Conservation (phyloP, 2,113 vertebrate species). For the Hemiprocne comata region DNA sequence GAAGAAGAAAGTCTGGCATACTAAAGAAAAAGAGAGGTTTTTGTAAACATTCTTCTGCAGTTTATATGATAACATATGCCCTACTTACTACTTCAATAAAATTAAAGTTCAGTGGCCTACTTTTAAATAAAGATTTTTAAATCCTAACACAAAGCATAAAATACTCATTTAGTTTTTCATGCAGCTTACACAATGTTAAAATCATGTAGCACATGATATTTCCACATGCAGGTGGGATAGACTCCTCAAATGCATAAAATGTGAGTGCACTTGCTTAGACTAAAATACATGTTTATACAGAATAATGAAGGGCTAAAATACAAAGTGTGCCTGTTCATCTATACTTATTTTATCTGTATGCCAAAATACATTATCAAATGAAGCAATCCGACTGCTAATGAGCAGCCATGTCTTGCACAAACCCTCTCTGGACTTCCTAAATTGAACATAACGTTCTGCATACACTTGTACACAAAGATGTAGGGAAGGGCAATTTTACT, state of each 20-base stretch:
- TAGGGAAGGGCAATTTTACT: neutral
- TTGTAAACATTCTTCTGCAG: neutral
- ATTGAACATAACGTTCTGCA: neutral
- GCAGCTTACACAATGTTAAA: neutral
- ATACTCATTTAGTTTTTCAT: neutral
- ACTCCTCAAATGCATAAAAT: neutral
- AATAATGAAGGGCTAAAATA: neutral
- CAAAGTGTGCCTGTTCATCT: neutral
- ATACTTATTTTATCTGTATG: neutral
- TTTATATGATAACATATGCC: neutral
- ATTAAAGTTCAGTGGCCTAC: neutral
- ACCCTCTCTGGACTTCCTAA: neutral
- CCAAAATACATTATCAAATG: neutral
- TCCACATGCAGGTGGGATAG: neutral
- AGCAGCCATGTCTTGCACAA: neutral
- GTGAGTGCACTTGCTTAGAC: neutral
- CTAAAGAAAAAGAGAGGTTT: neutral
- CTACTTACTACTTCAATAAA: neutral
- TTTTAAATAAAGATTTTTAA: neutral
- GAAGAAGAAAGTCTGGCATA: neutral
- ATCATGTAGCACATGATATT: neutral
- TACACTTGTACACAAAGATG: neutral
- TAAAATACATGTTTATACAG: neutral
- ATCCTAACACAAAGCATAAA: neutral
- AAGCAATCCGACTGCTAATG: neutral